Percentiles rank a stretch among this genome's conserved stretches.
Conservation (phyloP, 35 echinoderm and acorn worm genomes). For the Apostichopus japonicus region DNA sequence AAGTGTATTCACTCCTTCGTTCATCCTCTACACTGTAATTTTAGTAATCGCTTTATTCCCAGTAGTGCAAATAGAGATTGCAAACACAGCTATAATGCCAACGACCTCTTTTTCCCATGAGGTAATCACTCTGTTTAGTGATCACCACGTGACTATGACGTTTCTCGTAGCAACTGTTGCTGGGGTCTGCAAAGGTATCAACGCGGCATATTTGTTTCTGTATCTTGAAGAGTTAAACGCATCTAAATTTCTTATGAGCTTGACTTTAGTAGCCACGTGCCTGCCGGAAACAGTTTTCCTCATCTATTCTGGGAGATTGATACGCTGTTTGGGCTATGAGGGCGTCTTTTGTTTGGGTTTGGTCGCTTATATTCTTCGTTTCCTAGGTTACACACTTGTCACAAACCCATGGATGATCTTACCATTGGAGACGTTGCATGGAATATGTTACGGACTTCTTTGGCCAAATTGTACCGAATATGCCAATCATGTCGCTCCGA, state of each 20-base stretch:
- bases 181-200: constrained; percentile 51
- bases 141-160: constrained; percentile 2
- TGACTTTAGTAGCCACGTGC: constrained; percentile 33
- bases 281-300: constrained; percentile 36
- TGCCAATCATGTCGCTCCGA: constrained; percentile 44
- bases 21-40: background rate
- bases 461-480: constrained; percentile 38
- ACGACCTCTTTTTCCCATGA: constrained; percentile 19
- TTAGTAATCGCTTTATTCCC: background rate
- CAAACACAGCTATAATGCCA: background rate
- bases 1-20: background rate
- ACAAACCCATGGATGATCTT: constrained; percentile 34
- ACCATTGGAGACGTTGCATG: constrained; percentile 49
- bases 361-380: constrained; percentile 43
- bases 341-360: constrained; percentile 49
- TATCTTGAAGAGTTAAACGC: constrained; percentile 43
- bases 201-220: constrained; percentile 22
- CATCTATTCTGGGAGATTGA: constrained; percentile 47
- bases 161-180: constrained; percentile 20
- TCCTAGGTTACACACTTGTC: constrained; percentile 49
- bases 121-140: background rate
- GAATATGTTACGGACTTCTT: constrained; percentile 45
- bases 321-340: constrained; percentile 22
- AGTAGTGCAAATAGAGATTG: constrained; percentile 15
- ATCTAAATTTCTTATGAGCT: constrained; percentile 44